phyloP scores from a whole-genome alignment of 92 coral and sea anemone species.

The Plumapathes pennacea region DNA sequence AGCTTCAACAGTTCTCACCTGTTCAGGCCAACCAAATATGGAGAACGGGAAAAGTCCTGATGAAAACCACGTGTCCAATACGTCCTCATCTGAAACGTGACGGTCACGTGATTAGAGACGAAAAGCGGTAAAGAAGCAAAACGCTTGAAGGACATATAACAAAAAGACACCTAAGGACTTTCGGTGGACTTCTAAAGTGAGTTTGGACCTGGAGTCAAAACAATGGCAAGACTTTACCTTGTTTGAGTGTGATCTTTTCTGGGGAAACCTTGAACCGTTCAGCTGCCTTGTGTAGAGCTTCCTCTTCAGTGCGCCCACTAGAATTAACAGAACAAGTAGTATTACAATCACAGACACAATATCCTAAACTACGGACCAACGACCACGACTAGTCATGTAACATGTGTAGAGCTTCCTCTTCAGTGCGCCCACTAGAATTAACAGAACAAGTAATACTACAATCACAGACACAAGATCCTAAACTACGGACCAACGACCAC shows the following conservation, averaged over 20 bases:
- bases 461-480: no score
- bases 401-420: not conserved
- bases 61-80: slow-evolving; percentile 98
- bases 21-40: slow-evolving; percentile 99
- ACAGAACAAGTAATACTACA: no score
- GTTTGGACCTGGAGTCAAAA: not conserved
- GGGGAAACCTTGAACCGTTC: slow-evolving; percentile 83
- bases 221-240: slow-evolving; percentile 47
- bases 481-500: no score
- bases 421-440: no score
- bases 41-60: slow-evolving; percentile 97
- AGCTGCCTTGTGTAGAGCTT: slow-evolving; percentile 86
- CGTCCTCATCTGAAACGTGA: slow-evolving; percentile 83
- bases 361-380: not conserved
- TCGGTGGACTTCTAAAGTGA: not conserved
- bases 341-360: not conserved
- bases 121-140: not conserved
- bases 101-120: no score
- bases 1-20: no score
- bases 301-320: slow-evolving; percentile 93
- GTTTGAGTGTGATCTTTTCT: slow-evolving; percentile 79
- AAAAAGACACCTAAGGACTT: not conserved
- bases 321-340: not conserved
- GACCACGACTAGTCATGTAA: not conserved
- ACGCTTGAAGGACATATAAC: not conserved